Evolutionary conservation across 2,797 vertebrate genomes (phyloP).

Genomic region (Myotis vivesi): DNA sequence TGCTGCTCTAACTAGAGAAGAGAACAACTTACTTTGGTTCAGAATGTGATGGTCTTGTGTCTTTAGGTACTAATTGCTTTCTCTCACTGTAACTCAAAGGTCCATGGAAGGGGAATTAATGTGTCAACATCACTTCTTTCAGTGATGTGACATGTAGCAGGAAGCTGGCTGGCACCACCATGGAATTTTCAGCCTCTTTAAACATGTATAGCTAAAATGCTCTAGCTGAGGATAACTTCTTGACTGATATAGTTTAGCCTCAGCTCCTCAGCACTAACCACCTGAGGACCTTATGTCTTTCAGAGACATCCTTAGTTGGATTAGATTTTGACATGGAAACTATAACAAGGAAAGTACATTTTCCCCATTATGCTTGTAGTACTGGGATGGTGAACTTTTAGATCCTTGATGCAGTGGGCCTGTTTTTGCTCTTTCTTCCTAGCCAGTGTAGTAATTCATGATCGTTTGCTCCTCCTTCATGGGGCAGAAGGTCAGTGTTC

Average conservation of each 20-base stretch:
- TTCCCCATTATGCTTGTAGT: not conserved
- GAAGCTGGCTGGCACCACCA: not conserved
- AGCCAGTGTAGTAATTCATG: not conserved
- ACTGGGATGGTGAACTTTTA: not conserved
- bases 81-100: not conserved
- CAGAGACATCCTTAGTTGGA: not conserved
- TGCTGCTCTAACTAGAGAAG: not conserved
- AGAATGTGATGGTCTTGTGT: not conserved
- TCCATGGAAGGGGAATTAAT: not conserved
- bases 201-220: not conserved
- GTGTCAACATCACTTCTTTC: not conserved
- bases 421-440: not conserved
- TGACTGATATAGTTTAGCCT: not conserved
- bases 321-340: not conserved
- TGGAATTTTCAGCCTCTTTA: not conserved
- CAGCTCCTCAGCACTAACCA: not conserved
- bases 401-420: not conserved
- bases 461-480: not conserved
- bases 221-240: not conserved
- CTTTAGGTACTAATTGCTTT: not conserved
- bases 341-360: not conserved
- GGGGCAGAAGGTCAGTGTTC: not conserved
- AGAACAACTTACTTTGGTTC: not conserved
- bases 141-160: not conserved
- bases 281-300: not conserved